Percentiles rank a stretch among this genome's conserved stretches.
phyloP scores from a whole-genome alignment of 30 jellyfish, hydroid and myxozoan genomes.

The Turritopsis rubra region DNA sequence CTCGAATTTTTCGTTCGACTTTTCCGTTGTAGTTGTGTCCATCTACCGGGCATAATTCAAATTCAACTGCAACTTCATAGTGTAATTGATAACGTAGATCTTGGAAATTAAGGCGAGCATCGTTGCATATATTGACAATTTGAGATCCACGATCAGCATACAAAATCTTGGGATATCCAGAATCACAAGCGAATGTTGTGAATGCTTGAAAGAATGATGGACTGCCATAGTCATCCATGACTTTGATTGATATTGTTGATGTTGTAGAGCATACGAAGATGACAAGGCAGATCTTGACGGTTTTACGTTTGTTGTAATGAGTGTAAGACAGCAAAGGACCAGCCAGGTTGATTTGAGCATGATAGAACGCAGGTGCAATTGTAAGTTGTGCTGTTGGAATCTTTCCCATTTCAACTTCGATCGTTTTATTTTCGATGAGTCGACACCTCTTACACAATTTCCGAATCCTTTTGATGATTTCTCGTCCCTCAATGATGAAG shows the following conservation, averaged over 20 bases:
- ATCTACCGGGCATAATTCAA: constrained; percentile 1
- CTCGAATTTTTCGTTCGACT: no score
- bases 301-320: constrained; percentile 1
- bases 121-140: neutral
- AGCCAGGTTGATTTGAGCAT: constrained; percentile 1
- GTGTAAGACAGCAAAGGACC: constrained; percentile 19
- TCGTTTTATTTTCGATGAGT: no score
- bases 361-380: neutral
- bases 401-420: no score
- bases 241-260: no score
- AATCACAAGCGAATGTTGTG: constrained; percentile 2
- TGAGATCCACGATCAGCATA: neutral
- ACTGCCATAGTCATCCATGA: constrained; percentile 5
- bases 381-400: no score
- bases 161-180: neutral
- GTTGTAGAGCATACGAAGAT: constrained; percentile 4
- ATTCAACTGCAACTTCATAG: neutral
- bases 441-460: no score
- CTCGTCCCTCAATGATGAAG: no score
- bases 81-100: neutral
- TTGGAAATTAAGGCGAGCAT: neutral
- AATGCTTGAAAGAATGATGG: constrained; percentile 23
- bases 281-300: constrained; percentile 21
- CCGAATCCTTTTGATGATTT: no score
- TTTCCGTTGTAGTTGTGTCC: no score